Evolutionary conservation across 2,797 vertebrate genomes (phyloP).

Genomic region (Rhodeus uyekii): DNA sequence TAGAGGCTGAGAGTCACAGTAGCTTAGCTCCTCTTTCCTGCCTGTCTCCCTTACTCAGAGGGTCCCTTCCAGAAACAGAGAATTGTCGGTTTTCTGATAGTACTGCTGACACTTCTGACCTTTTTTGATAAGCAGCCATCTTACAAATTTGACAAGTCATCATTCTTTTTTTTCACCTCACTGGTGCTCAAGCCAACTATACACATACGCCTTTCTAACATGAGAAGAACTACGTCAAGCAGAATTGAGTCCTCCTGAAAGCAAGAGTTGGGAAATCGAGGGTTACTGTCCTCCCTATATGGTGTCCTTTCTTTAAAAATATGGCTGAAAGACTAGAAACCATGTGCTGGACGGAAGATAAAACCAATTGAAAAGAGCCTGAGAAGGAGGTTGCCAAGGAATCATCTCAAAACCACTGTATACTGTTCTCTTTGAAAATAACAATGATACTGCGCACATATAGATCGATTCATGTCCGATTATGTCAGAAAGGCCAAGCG

Average conservation of each 20-base stretch:
- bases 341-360: constrained; percentile 68
- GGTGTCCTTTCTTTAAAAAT: constrained; percentile 66
- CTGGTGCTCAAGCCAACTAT: constrained; percentile 23
- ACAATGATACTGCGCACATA: constrained; percentile 46
- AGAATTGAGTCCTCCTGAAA: constrained; percentile 59
- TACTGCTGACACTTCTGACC: constrained; percentile 17
- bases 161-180: constrained; percentile 6
- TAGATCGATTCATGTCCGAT: neutral
- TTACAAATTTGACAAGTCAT: constrained; percentile 36
- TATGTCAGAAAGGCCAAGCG: neutral
- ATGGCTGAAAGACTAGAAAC: constrained; percentile 76
- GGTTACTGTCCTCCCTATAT: constrained; percentile 64
- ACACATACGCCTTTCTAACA: constrained; percentile 10
- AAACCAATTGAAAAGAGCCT: constrained; percentile 63
- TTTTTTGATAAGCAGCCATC: constrained; percentile 28
- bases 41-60: constrained; percentile 58
- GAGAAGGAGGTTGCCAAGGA: constrained; percentile 65
- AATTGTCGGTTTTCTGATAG: constrained; percentile 51
- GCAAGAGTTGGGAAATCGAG: constrained; percentile 73
- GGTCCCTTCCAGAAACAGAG: constrained; percentile 63
- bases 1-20: constrained; percentile 77
- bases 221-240: constrained; percentile 7
- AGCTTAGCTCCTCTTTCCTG: constrained; percentile 71
- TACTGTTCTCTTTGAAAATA: constrained; percentile 54
- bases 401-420: constrained; percentile 57